Percentiles rank a stretch among this genome's conserved stretches.
These are phyloP conservation scores for Anguilla pacifica DNA, from an alignment of 2,797 vertebrate species.

Conservation along the genomic window DNA sequence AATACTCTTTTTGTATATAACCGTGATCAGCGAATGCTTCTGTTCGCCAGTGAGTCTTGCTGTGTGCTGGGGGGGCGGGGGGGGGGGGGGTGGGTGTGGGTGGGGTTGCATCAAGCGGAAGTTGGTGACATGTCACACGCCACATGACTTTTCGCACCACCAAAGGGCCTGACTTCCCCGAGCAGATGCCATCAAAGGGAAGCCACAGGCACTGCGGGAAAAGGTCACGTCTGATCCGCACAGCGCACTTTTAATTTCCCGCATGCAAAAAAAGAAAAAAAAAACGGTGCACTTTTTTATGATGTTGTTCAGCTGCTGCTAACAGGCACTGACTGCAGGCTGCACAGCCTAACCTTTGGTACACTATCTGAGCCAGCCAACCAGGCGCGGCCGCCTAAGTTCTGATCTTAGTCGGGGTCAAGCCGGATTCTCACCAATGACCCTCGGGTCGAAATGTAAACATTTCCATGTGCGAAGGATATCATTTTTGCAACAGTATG, in stretches of 20 bases:
- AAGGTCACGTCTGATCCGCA: neutral
- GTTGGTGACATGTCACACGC: neutral
- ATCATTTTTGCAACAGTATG: neutral
- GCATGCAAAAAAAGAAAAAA: neutral
- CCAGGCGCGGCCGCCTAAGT: neutral
- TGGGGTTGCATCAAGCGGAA: neutral
- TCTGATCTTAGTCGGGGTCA: neutral
- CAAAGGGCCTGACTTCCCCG: neutral
- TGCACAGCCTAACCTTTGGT: neutral
- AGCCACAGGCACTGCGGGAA: neutral
- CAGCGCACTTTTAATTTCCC: neutral
- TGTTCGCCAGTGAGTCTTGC: too few species aligned
- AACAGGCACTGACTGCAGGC: neutral
- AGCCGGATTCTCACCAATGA: neutral
- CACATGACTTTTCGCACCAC: conserved; percentile 18
- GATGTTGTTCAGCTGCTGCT: neutral
- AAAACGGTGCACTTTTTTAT: neutral
- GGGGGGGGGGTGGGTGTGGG: too few species aligned
- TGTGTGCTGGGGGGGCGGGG: too few species aligned
- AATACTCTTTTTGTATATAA: too few species aligned
- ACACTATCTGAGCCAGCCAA: neutral
- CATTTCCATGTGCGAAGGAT: neutral
- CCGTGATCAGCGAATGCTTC: too few species aligned
- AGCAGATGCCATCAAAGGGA: neutral
- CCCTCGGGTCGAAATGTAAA: neutral